Base-by-base conservation (phyloP, 2,888 invertebrate genomes). In the Netelia fuscicornis region DNA sequence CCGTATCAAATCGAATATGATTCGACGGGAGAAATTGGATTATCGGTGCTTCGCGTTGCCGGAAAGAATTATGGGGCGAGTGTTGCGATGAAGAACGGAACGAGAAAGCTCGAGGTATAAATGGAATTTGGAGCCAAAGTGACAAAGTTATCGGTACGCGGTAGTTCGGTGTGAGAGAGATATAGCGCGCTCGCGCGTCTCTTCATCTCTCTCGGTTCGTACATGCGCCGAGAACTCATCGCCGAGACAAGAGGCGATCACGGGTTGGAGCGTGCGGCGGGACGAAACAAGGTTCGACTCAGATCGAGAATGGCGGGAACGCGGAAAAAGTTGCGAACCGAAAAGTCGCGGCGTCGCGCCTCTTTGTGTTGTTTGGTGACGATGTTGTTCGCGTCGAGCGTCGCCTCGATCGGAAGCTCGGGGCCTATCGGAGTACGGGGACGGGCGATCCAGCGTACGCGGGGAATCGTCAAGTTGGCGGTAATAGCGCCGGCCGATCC, bases 401-500 rank as follows among this genome's bases (percentile, higher is more conserved):
- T 25, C 75, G 62, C 60, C 54, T 37, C 37, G 37, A 37, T 37
- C 37, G 37, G 37, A 6, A 37, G 37, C 2, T 23, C 48, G 64
- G 70, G 68, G 37, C 10, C 70, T 1, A 10, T 65, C 20, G 52
- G 68, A 10, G 6, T 42, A 9, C 44, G 70, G 25, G 75, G 54
- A 68, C 77, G 67, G 77, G 67, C 58, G 62, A 44, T 60, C 13
- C 56, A 42, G 2, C 76, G 52, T 17, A 54, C 25, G 9, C 37
- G 91, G 60, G 94, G 95, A 65, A 94, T 94, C 64, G 94, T 96
- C 11, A 95, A 95, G 86, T 93, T 97, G 60, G 96, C 96, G 2
- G 96, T 97, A 13, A 94, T 97, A 60, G 95, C 96, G 67, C 96
- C 97, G 0, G 95, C 94, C 52, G 95, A 96, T 91, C 94, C 95